A percentile compares a stretch with the other conserved stretches of the same genome.
Conservation (phyloP, 2,888 invertebrate species). For the Slavum lentiscoides region DNA sequence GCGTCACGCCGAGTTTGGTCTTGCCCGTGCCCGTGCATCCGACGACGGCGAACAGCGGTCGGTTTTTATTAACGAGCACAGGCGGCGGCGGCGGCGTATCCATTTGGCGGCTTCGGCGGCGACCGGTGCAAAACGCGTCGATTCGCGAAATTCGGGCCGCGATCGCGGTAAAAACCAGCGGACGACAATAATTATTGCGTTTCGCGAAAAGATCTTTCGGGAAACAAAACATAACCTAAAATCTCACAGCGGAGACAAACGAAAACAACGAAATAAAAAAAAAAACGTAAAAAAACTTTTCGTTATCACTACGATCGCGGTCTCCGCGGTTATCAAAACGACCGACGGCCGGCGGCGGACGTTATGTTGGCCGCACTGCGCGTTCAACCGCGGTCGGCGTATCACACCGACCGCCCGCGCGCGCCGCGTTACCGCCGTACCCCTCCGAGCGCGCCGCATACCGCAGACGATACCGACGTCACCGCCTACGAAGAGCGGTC, state of each 20-base stretch:
- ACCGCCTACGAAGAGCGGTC: too few species aligned
- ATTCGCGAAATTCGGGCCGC: neutral
- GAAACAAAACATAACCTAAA: conserved; percentile 48
- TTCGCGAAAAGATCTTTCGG: conserved; percentile 5
- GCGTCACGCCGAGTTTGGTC: conserved; percentile 89
- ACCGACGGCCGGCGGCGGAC: neutral
- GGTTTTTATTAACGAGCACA: neutral
- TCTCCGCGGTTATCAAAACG: too few species aligned
- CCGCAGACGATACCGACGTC: too few species aligned
- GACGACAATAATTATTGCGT: neutral
- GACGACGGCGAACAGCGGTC: conserved; percentile 82
- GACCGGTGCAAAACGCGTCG: neutral
- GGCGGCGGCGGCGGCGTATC: neutral
- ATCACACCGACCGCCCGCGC: too few species aligned
- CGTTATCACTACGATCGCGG: too few species aligned
- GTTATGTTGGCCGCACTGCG: neutral
- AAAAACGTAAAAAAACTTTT: too few species aligned
- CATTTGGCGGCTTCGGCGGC: conserved; percentile 8
- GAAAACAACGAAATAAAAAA: too few species aligned
- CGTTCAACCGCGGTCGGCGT: too few species aligned
- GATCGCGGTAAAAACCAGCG: neutral
- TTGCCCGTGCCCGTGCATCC: conserved; percentile 98
- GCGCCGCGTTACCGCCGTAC: neutral
- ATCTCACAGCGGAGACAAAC: neutral
- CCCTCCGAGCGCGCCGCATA: too few species aligned